Percentiles rank a stretch among this genome's conserved stretches.
Conservation (phyloP, 1,140 invertebrate genomes). For the Trachymyrmex septentrionalis region DNA sequence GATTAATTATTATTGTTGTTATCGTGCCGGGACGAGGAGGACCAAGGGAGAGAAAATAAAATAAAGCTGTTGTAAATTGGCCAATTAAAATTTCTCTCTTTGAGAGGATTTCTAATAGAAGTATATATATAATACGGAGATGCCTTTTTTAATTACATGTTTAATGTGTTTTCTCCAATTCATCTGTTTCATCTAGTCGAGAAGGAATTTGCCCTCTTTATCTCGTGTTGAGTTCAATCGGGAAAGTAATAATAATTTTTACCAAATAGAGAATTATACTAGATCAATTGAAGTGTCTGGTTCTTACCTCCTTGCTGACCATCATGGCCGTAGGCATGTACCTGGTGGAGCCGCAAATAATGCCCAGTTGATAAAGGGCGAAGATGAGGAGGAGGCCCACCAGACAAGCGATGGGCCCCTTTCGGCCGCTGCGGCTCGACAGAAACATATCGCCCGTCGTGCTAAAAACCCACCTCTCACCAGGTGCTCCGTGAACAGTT, state of each 20-base stretch:
- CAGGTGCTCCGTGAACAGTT: constrained; percentile 24
- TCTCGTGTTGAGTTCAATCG: neutral
- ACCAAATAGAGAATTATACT: constrained; percentile 57
- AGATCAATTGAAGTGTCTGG: constrained; percentile 64
- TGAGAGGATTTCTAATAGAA: constrained; percentile 10
- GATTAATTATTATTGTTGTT: constrained; percentile 59
- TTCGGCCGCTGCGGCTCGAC: constrained; percentile 79
- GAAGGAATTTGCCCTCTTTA: neutral
- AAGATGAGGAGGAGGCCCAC: constrained; percentile 80
- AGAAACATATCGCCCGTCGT: constrained; percentile 79
- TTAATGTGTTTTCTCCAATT: neutral
- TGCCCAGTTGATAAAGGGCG: constrained; percentile 84
- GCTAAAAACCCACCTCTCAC: constrained; percentile 55
- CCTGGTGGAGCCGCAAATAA: constrained; percentile 82
- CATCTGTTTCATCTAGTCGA: neutral
- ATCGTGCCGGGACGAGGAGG: neutral
- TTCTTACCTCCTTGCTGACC: constrained; percentile 84
- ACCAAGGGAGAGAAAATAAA: constrained; percentile 9
- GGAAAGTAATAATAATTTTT: constrained; percentile 69
- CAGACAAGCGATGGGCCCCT: constrained; percentile 82
- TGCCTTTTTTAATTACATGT: neutral
- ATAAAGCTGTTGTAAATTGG: neutral
- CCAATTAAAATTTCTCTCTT: constrained; percentile 48
- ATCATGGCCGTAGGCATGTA: constrained; percentile 81
- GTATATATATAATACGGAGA: neutral